Evolutionary conservation across 1,140 invertebrate species (phyloP).

Genomic region (Maconellicoccus hirsutus): DNA sequence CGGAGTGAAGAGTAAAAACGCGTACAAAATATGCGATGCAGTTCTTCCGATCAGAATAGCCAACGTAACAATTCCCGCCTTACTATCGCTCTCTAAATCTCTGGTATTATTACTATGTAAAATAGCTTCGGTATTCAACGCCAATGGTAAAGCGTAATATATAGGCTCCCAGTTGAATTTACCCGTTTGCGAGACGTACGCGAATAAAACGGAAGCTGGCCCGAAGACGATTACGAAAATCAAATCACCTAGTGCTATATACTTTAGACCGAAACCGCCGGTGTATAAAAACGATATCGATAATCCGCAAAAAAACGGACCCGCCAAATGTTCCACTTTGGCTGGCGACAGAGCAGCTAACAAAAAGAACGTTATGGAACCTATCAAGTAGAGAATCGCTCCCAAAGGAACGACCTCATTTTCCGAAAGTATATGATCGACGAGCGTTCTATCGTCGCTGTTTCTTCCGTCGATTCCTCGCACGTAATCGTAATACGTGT

Average conservation of each 20-base stretch:
- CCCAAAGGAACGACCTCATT: slow-evolving; percentile 72
- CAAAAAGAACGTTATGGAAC: slow-evolving; percentile 77
- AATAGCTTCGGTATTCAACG: slow-evolving; percentile 88
- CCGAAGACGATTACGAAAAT: slow-evolving; percentile 86
- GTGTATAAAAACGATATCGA: slow-evolving; percentile 87
- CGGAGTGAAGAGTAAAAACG: slow-evolving; percentile 78
- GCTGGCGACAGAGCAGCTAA: slow-evolving; percentile 70
- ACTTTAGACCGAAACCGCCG: slow-evolving; percentile 48
- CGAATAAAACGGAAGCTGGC: slow-evolving; percentile 86
- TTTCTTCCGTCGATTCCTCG: slow-evolving; percentile 86
- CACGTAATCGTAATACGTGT: slow-evolving; percentile 89
- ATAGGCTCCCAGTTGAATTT: slow-evolving; percentile 72
- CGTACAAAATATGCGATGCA: slow-evolving; percentile 81
- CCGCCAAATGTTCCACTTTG: slow-evolving; percentile 82
- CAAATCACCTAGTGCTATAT: slow-evolving; percentile 47
- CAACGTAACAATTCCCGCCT: slow-evolving; percentile 50
- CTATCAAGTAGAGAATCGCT: slow-evolving; percentile 71
- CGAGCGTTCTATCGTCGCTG: slow-evolving; percentile 83
- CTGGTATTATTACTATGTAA: slow-evolving; percentile 89
- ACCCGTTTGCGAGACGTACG: slow-evolving; percentile 83
- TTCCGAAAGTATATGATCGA: slow-evolving; percentile 74
- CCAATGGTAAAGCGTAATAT: slow-evolving; percentile 84
- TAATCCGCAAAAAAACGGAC: slow-evolving; percentile 88
- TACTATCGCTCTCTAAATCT: slow-evolving; percentile 46
- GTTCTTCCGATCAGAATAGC: slow-evolving; percentile 86